Conservation (phyloP, 2,888 invertebrate genomes). For the Torymus tubicola region DNA sequence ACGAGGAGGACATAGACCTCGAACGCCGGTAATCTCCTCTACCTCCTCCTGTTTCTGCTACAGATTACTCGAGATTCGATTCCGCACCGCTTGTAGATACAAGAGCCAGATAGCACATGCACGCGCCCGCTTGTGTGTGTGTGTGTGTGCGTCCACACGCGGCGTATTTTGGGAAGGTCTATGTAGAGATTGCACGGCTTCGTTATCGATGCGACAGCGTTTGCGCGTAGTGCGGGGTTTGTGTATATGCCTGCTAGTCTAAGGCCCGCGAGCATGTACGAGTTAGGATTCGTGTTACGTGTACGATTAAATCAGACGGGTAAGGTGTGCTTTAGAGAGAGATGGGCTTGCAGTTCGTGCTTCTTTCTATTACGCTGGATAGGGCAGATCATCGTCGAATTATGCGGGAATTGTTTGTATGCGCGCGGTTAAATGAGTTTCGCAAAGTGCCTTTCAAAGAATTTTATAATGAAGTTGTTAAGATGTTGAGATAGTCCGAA, state of each 20-base stretch:
- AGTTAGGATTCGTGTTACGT: too few relatives aligned
- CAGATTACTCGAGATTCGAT: conserved; percentile 46
- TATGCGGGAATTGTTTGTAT: too few relatives aligned
- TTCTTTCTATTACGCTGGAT: too few relatives aligned
- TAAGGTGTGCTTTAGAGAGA: too few relatives aligned
- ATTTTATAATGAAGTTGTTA: too few relatives aligned
- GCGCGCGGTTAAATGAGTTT: too few relatives aligned
- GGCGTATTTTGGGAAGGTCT: background rate
- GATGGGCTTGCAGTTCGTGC: too few relatives aligned
- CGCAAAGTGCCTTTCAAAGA: too few relatives aligned
- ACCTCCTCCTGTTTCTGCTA: conserved; percentile 22
- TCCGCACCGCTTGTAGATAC: conserved; percentile 43
- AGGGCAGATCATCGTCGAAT: too few relatives aligned
- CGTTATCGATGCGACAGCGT: conserved; percentile 13
- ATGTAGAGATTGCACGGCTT: background rate
- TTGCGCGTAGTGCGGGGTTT: background rate
- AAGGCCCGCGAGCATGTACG: too few relatives aligned
- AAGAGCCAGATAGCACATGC: conserved; percentile 17
- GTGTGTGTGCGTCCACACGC: background rate
- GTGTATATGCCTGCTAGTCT: background rate
- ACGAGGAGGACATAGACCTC: conserved; percentile 34
- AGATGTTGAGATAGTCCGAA: too few relatives aligned
- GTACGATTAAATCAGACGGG: too few relatives aligned
- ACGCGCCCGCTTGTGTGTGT: background rate
- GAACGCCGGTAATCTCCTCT: conserved; percentile 32